Percentiles rank a stretch among this genome's conserved stretches.
These are phyloP conservation scores for Tyto alba DNA, from an alignment of 2,113 vertebrate genomes.

Conservation along the genomic window DNA sequence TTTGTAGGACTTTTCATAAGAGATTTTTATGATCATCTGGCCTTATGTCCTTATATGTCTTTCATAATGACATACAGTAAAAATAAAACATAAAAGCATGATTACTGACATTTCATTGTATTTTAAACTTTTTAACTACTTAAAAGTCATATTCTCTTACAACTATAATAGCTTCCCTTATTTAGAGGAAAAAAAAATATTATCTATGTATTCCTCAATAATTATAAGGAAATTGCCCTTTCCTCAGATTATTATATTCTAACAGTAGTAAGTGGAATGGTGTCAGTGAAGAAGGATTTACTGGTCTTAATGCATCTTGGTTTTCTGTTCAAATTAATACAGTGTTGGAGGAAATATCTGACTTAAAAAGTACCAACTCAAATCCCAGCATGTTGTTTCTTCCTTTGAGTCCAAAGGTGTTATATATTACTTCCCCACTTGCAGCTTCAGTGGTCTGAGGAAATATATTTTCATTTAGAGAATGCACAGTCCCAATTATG, in stretches of 20 bases:
- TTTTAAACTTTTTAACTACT: neutral
- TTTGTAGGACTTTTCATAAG: neutral
- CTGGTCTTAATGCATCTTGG: neutral
- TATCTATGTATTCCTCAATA: neutral
- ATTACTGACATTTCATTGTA: neutral
- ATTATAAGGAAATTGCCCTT: neutral
- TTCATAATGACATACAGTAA: neutral
- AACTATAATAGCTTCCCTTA: neutral
- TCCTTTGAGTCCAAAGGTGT: conserved; percentile 2
- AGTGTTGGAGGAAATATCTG: neutral
- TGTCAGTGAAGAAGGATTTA: neutral
- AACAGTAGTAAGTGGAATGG: neutral
- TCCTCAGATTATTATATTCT: neutral
- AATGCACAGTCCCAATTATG: neutral
- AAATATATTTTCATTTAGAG: neutral
- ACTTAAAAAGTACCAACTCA: neutral
- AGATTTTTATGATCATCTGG: neutral
- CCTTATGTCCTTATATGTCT: neutral
- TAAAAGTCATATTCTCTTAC: neutral
- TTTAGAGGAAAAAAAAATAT: neutral
- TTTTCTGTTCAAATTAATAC: conserved; percentile 30
- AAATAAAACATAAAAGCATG: neutral
- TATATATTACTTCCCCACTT: neutral
- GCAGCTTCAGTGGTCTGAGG: neutral
- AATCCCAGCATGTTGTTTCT: conserved; percentile 14